Conservation (phyloP, 2,888 invertebrate species). For the Melitaea athalia region DNA sequence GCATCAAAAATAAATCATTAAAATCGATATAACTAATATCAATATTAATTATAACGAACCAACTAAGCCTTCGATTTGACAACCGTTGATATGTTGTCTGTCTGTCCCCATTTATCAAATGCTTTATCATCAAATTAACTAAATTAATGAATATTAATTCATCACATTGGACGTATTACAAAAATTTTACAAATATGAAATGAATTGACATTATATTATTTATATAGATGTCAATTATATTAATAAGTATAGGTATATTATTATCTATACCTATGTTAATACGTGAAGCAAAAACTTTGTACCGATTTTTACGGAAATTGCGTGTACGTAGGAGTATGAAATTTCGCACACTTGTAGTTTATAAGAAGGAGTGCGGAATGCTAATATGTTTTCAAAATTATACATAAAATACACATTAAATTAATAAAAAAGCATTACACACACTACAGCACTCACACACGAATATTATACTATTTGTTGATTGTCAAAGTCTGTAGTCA, state of each 20-base stretch:
- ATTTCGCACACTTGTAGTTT: too few species aligned
- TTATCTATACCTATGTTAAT: not conserved
- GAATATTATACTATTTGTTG: too few species aligned
- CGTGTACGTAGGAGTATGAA: too few species aligned
- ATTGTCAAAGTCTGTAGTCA: too few species aligned
- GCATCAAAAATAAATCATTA: not conserved
- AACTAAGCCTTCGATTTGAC: slow-evolving; percentile 13
- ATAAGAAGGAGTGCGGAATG: too few species aligned
- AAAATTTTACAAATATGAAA: not conserved
- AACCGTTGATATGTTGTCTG: slow-evolving; percentile 16
- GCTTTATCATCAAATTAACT: slow-evolving; percentile 15
- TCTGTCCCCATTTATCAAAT: slow-evolving; percentile 11
- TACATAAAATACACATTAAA: too few species aligned
- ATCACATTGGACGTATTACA: slow-evolving; percentile 8
- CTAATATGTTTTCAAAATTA: too few species aligned
- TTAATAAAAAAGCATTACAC: too few species aligned
- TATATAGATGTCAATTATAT: not conserved
- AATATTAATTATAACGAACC: not conserved
- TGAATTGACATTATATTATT: not conserved
- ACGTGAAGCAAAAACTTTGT: too few species aligned
- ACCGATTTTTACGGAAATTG: too few species aligned
- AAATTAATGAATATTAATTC: slow-evolving; percentile 15
- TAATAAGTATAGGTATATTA: not conserved
- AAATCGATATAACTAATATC: not conserved
- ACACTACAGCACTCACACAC: too few species aligned